Evolutionary conservation across 2,888 invertebrate species (phyloP), one percentile per base, ranked within the genome.

Genomic region (Cyclophora albipunctata): DNA sequence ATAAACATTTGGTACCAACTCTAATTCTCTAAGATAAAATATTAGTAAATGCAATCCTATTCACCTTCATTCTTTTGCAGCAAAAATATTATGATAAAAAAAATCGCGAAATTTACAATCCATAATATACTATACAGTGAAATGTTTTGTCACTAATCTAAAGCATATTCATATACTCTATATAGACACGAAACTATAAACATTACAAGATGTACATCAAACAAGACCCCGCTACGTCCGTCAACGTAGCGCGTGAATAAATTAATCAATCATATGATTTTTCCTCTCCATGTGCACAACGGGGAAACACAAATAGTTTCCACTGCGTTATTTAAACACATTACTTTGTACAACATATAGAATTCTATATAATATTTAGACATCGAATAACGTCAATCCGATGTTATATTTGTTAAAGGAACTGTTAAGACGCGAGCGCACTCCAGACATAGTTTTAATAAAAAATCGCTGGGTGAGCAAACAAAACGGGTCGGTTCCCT

Each of bases 31-130:
- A 85, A 72, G 64, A 79, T 84, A 85, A 84, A 83, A 84, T 78
- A 87, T 86, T 87, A 87, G 88, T 87, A 87, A 88, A 88, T 87
- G 88, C 88, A 86, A 80, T 35, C 70, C 81, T 84, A 84, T 78
- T 80, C 77, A 69, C 67, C 43, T 33, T 5, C 37, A 3, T 62
- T 66, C 71, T 69, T 61, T 62, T 57, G 64, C 73, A 69, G 75
- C 75, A 71, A 71, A 74, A 62, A 63, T 62, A 69, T 61, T 56
- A 58, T 61, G 66, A 60, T 55, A 68, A 68, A 59, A 57, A 66
- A 65, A 62, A 78, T 78, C 78, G 73, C 80, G 72, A 79, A 81
- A 81, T 81, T 67, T 82, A 83, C 83, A 85, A 84, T 78, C 76
- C 72, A 76, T 76, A 78, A 73, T 59, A 73, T 78, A 82, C 77